Base-by-base conservation (phyloP, 2,113 vertebrate species). In the Vulpes lagopus region DNA sequence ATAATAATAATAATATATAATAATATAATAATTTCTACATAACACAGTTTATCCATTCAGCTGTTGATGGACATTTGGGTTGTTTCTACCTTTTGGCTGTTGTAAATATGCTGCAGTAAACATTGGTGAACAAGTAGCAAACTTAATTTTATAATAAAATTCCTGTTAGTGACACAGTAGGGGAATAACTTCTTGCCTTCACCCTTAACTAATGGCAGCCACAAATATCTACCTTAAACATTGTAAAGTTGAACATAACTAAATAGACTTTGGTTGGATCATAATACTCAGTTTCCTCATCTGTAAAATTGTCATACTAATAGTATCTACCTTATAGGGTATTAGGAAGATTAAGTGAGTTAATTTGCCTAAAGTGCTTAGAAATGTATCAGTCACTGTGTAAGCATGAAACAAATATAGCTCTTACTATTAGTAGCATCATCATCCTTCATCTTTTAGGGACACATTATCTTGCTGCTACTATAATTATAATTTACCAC, bases 371-470 rank as follows among this genome's bases (percentile, higher is more conserved):
- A 32, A 92, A 57, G 53, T 76, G 3, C 23, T 74, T 81, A 78
- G 71, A 93, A 91, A 91, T 35, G 1, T 53, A 30, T 96, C 62
- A 69, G 43, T 96, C n/a, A 93, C n/a, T 57, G 1, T 62, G 14
- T 64, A 81, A 76, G 23, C 49, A 60, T 92, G 95, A 69, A 95
- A 92, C 57, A 95, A 95, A 91, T 88, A 79, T 4, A 91, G 30
- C 27, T 80, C 23, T 94, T 55, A 69, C 17, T 89, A 71, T 86
- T 65, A 73, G 81, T 90, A 71, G n/a, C 30, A 2, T 94, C n/a
- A 76, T n/a, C 14, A 86, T 82, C 27, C 32, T 95, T 38, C 32
- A 90, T 91, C 17, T 87, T 94, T 94, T 79, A 81, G 43, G 65
- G 32, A 86, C 20, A 91, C 11, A 90, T 81, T 80, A 49, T 80